Base-by-base conservation (phyloP, 2,888 invertebrate genomes). In the Mycalesis mineus region DNA sequence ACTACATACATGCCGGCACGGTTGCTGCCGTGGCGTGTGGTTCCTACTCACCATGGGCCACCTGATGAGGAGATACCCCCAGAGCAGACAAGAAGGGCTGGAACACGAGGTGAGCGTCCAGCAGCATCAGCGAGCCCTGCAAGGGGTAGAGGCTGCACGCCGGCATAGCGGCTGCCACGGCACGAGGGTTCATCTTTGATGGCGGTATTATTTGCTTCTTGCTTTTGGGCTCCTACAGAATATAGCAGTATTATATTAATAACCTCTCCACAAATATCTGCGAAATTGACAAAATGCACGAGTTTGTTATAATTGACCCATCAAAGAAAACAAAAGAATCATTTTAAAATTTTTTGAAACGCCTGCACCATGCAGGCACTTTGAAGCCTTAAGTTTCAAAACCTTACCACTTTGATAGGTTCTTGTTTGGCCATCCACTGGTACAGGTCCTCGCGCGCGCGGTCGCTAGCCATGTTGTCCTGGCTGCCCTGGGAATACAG, bases 351-450 rank as follows among this genome's bases (percentile, higher is more conserved):
- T n/a, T n/a, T n/a, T n/a, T n/a, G n/a, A n/a, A n/a, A n/a, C n/a
- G n/a, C n/a, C n/a, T n/a, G n/a, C n/a, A n/a, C n/a, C n/a, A n/a
- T n/a, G n/a, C n/a, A n/a, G n/a, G n/a, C n/a, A n/a, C n/a, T n/a
- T n/a, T n/a, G n/a, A n/a, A n/a, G n/a, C n/a, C n/a, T n/a, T n/a
- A 22, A 22, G 22, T 22, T 22, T n/a, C n/a, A n/a, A n/a, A 22
- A 22, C 22, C 22, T 76, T 17, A 88, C 89, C 65, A 86, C 79
- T 79, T 86, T 84, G n/a, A 88, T 82, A 0, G 84, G 92, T 68
- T 96, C 96, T 72, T 98, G 97, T 70, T 96, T 95, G 1, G 96
- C 97, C 98, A 98, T 98, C 98, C 98, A 98, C 69, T 95, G 95
- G 80, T 98, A 98, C 42, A 98, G 88, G 82, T 98, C 97, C 74